Evolutionary conservation across 2,797 vertebrate species (phyloP).

Genomic region (Thaleichthys pacificus): DNA sequence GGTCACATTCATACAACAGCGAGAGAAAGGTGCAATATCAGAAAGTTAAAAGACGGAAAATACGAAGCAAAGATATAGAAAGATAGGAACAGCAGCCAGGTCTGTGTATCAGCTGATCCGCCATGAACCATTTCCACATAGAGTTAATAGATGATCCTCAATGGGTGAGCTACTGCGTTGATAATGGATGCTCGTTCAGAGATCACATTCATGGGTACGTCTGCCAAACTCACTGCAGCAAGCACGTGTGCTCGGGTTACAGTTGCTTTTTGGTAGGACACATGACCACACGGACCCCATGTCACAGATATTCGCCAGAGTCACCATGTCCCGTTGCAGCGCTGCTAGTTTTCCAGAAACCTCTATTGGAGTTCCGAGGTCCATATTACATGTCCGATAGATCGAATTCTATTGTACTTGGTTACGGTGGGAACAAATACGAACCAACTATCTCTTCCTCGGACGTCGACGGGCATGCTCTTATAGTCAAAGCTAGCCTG

Average conservation of each 20-base stretch:
- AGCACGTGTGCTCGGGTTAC: constrained; percentile 5
- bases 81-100: not conserved
- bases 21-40: not conserved
- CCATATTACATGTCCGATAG: not conserved
- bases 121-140: not conserved
- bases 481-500: not conserved
- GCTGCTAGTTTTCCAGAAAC: constrained; percentile 1
- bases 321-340: not conserved
- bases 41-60: not conserved
- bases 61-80: not conserved
- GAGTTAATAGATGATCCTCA: constrained; percentile 28
- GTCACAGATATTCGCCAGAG: not conserved
- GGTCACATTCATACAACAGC: no score
- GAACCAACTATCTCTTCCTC: not conserved
- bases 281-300: not conserved
- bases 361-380: constrained; percentile 3
- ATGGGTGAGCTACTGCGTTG: constrained; percentile 24
- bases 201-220: constrained; percentile 5
- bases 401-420: not conserved
- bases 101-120: not conserved
- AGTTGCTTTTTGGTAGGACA: not conserved
- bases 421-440: not conserved
- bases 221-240: constrained; percentile 8
- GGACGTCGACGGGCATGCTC: not conserved
- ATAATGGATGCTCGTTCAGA: constrained; percentile 11